These are phyloP conservation scores for Dipus sagitta DNA, from an alignment of 2,797 vertebrate species.

Conservation along the genomic window DNA sequence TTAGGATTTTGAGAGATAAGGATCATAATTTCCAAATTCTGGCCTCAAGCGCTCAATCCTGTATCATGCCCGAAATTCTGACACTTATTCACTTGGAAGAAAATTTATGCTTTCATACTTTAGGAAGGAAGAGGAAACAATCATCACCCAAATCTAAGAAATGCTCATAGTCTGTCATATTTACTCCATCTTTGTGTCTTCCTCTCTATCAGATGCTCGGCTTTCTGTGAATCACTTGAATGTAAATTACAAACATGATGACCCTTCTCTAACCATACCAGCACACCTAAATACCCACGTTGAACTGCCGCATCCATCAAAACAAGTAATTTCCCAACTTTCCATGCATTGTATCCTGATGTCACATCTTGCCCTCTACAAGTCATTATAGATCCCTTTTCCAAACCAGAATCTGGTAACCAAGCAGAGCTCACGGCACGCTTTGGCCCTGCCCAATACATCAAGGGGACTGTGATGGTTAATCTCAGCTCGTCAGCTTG, in stretches of 20 bases:
- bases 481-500: too few relatives aligned
- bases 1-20: not conserved
- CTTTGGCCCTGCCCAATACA: not conserved
- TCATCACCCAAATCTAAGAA: not conserved
- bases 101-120: not conserved
- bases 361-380: not conserved
- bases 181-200: not conserved
- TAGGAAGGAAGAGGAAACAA: not conserved
- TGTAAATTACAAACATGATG: not conserved
- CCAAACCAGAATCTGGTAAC: not conserved
- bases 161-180: not conserved
- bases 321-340: not conserved
- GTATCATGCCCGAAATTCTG: not conserved
- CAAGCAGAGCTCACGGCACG: not conserved
- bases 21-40: not conserved
- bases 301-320: not conserved
- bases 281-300: rapidly evolving
- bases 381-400: not conserved
- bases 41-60: not conserved
- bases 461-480: not conserved
- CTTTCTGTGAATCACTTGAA: not conserved
- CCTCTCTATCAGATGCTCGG: not conserved
- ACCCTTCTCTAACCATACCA: not conserved
- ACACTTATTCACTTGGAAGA: not conserved
- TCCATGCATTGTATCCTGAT: not conserved